These are phyloP conservation scores for Prostheceraeus crozeri DNA, from an alignment of 2,888 invertebrate genomes.

Conservation along the genomic window DNA sequence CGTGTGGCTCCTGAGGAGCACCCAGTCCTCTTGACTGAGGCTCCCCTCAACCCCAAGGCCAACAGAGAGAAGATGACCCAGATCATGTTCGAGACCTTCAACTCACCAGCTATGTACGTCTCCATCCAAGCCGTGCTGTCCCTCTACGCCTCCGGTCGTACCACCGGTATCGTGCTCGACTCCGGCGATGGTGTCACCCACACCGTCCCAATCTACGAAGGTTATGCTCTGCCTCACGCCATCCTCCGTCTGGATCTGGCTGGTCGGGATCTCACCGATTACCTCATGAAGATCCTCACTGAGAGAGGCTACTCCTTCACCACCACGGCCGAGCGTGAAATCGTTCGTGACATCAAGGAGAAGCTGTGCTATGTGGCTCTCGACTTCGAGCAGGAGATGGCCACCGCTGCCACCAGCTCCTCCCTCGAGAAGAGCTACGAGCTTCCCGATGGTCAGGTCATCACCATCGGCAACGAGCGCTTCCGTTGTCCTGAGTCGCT, in stretches of 20 bases:
- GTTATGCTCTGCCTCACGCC: constrained; percentile 60
- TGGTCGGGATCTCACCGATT: constrained; percentile 61
- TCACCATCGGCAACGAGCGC: constrained; percentile 54
- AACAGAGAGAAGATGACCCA: constrained; percentile 88
- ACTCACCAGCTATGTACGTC: constrained; percentile 76
- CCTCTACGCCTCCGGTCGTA: constrained; percentile 81
- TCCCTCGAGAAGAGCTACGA: constrained; percentile 54
- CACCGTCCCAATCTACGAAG: constrained; percentile 85
- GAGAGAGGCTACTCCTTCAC: constrained; percentile 46
- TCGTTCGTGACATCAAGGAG: constrained; percentile 63
- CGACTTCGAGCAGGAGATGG: constrained; percentile 55
- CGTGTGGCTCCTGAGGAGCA: constrained; percentile 66
- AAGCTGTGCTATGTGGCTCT: constrained; percentile 49
- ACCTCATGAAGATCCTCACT: constrained; percentile 61
- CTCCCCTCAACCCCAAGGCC: constrained; percentile 82
- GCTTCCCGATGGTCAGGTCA: constrained; percentile 53
- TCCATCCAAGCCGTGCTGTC: constrained; percentile 84
- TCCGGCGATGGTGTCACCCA: constrained; percentile 85
- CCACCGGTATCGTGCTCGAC: constrained; percentile 82
- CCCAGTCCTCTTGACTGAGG: constrained; percentile 74
- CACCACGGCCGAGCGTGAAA: constrained; percentile 61
- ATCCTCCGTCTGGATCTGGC: constrained; percentile 60
- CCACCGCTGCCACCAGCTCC: constrained; percentile 49
- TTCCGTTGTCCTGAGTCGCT: constrained; percentile 53
- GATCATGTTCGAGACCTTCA: constrained; percentile 60